Percentiles rank a stretch among this genome's conserved stretches.
Evolutionary conservation across 2,888 invertebrate species (phyloP).

Genomic region (Atethmia centrago): DNA sequence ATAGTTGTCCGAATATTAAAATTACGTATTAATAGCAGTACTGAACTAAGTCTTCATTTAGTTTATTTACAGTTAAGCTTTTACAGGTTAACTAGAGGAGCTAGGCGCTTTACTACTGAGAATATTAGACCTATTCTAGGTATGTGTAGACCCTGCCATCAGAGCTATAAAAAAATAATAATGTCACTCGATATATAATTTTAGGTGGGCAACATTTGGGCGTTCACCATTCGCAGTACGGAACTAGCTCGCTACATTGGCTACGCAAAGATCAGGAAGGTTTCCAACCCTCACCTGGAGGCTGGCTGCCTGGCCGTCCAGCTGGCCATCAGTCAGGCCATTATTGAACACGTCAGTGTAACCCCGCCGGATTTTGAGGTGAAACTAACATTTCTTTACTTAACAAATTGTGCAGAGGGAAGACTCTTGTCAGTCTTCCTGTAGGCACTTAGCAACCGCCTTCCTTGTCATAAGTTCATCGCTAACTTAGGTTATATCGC

Average conservation of each 20-base stretch:
- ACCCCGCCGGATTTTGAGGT: slow-evolving; percentile 72
- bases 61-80: neutral
- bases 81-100: too few relatives aligned
- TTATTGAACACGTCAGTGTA: slow-evolving; percentile 70
- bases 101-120: too few relatives aligned
- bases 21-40: too few relatives aligned
- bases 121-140: too few relatives aligned
- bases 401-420: neutral
- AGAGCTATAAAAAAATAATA: neutral
- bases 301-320: slow-evolving; percentile 83
- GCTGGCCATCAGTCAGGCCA: slow-evolving; percentile 79
- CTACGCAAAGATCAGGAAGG: slow-evolving; percentile 26
- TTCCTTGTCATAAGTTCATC: neutral
- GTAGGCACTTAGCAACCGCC: neutral
- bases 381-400: slow-evolving; percentile 1
- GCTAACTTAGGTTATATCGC: neutral
- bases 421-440: neutral
- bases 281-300: slow-evolving; percentile 75
- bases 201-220: slow-evolving; percentile 74
- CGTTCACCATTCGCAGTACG: slow-evolving; percentile 80
- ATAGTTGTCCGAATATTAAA: neutral
- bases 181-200: neutral
- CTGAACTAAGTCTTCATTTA: neutral
- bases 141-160: neutral
- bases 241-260: slow-evolving; percentile 76